Evolutionary conservation across 2,888 invertebrate genomes (phyloP).

Genomic region (Allacma fusca): DNA sequence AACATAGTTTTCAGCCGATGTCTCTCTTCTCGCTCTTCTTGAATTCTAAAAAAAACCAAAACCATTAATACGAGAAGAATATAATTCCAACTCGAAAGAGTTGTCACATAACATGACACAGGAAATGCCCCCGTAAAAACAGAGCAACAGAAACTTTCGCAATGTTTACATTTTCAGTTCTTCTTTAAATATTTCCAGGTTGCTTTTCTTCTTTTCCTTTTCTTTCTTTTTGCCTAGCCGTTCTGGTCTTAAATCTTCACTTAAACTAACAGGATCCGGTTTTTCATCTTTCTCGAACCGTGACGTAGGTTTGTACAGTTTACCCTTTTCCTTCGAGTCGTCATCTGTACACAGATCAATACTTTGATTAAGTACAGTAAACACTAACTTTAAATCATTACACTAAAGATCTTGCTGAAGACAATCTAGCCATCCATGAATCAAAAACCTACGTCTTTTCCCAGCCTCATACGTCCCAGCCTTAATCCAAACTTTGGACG

Average conservation of each 20-base stretch:
- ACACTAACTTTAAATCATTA: too few species aligned
- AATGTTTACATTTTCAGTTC: slow-evolving; percentile 93
- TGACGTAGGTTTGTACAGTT: slow-evolving; percentile 90
- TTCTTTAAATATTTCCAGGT: slow-evolving; percentile 97
- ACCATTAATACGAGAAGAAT: neutral
- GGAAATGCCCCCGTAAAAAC: too few species aligned
- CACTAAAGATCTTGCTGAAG: too few species aligned
- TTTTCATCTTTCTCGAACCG: slow-evolving; percentile 70
- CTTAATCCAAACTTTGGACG: slow-evolving; percentile 94
- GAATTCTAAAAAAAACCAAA: slow-evolving; percentile 74
- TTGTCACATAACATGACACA: too few species aligned
- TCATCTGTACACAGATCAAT: slow-evolving; percentile 73
- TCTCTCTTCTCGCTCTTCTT: slow-evolving; percentile 95
- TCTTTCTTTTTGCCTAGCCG: slow-evolving; percentile 73
- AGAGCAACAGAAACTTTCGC: too few species aligned
- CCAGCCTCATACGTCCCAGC: slow-evolving; percentile 97
- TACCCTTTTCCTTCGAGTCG: slow-evolving; percentile 86
- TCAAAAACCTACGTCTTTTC: slow-evolving; percentile 76
- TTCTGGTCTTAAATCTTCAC: slow-evolving; percentile 76
- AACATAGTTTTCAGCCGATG: slow-evolving; percentile 67
- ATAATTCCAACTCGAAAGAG: too few species aligned
- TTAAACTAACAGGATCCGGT: slow-evolving; percentile 64
- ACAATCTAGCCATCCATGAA: too few species aligned
- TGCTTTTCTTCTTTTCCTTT: slow-evolving; percentile 91
- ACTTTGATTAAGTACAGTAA: neutral